Conservation (phyloP, 2,113 vertebrate genomes). For the Irena cyanogastra region DNA sequence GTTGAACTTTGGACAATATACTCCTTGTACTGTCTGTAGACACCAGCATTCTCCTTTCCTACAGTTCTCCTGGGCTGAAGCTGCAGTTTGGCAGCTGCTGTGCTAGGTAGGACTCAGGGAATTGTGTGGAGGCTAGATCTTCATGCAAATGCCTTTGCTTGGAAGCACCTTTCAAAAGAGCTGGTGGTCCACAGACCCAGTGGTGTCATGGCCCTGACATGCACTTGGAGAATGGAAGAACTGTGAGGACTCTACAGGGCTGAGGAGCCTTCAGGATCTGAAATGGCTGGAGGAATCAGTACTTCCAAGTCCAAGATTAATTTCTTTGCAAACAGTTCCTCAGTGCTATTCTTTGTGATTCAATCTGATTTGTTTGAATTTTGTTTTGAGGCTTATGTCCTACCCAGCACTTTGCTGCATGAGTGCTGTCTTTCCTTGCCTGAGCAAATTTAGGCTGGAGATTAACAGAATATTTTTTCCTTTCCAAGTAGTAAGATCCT, state of each 20-base stretch:
- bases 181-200: not conserved
- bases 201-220: not conserved
- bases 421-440: not conserved
- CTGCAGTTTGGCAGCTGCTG: not conserved
- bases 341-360: not conserved
- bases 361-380: slow-evolving; percentile 1
- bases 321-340: slow-evolving; percentile 10
- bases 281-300: not conserved
- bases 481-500: slow-evolving; percentile 8
- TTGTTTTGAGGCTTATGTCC: not conserved
- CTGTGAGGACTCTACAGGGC: not conserved
- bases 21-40: not conserved
- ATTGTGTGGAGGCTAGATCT: not conserved
- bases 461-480: slow-evolving; percentile 2
- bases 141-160: not conserved
- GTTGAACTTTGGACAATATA: not conserved
- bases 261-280: not conserved
- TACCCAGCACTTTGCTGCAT: not conserved
- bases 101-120: not conserved
- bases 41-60: not conserved
- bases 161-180: not conserved
- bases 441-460: not conserved
- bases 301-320: not conserved
- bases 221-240: not conserved
- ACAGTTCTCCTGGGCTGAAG: not conserved